phyloP scores from a whole-genome alignment of 2,797 vertebrate species.

The Eurystomus glaucurus region DNA sequence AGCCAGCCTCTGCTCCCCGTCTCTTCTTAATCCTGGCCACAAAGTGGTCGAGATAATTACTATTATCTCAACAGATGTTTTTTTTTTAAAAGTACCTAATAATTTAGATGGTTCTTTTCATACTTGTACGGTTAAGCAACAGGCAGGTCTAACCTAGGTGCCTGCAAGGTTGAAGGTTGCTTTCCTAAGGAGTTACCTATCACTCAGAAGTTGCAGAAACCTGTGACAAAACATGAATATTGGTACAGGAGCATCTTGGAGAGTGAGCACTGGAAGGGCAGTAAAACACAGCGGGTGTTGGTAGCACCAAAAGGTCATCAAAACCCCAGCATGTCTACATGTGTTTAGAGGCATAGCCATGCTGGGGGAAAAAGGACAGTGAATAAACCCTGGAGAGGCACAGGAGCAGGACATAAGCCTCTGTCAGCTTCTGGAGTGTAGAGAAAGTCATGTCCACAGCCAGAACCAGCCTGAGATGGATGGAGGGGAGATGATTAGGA shows the following conservation, averaged over 20 bases:
- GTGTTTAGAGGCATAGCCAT: not conserved
- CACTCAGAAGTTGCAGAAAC: not conserved
- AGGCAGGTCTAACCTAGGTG: not conserved
- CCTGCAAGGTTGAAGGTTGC: not conserved
- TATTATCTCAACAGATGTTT: not conserved
- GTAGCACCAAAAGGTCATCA: not conserved
- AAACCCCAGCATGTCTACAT: rapidly evolving
- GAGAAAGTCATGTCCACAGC: not conserved
- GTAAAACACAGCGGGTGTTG: not conserved
- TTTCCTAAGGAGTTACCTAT: not conserved
- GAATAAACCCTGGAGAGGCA: not conserved
- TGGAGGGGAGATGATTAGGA: not conserved
- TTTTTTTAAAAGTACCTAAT: no score
- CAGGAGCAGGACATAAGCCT: not conserved
- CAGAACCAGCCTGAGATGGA: rapidly evolving
- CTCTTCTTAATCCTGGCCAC: not conserved
- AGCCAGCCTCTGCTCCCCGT: not conserved
- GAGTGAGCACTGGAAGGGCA: not conserved
- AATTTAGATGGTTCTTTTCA: not conserved
- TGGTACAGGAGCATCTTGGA: rapidly evolving
- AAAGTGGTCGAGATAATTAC: not conserved
- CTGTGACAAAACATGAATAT: no score
- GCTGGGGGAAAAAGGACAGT: no score
- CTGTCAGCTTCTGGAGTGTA: not conserved
- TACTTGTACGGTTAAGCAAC: not conserved